A percentile compares a stretch with the other conserved stretches of the same genome.
These are phyloP conservation scores for Clavelina lepadiformis DNA, from an alignment of 23 tunicate species.

Conservation along the genomic window DNA sequence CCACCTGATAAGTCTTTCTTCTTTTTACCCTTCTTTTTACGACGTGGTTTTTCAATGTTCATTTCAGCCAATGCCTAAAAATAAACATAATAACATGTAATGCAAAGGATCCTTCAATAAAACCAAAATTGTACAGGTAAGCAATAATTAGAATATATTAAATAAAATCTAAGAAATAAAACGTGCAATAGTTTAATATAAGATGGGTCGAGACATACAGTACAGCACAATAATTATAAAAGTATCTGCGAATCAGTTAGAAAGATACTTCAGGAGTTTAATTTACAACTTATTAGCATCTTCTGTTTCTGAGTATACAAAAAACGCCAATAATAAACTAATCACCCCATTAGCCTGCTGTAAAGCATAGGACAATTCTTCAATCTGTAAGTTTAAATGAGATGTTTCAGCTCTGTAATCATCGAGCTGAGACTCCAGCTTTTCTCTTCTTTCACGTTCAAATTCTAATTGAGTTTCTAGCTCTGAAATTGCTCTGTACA, in stretches of 20 bases:
- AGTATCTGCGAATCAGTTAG: too few species aligned
- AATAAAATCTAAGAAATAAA: too few species aligned
- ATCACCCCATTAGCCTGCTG: slow-evolving; percentile 63
- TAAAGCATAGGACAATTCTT: slow-evolving; percentile 43
- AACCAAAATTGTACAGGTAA: too few species aligned
- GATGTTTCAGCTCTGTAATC: slow-evolving; percentile 82
- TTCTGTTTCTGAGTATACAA: too few species aligned
- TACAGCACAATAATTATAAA: too few species aligned
- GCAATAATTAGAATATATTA: too few species aligned
- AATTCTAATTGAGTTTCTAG: slow-evolving; percentile 65
- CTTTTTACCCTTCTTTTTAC: slow-evolving; percentile 67
- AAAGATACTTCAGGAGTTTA: too few species aligned
- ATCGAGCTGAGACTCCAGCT: slow-evolving; percentile 69
- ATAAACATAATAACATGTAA: not conserved
- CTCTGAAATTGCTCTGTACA: slow-evolving; percentile 37
- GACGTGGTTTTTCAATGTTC: slow-evolving; percentile 34
- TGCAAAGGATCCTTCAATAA: too few species aligned
- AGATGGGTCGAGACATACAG: too few species aligned
- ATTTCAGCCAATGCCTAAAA: slow-evolving; percentile 62
- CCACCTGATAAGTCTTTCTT: slow-evolving; percentile 78
- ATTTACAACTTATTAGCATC: too few species aligned
- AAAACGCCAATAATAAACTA: too few species aligned
- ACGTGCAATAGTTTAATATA: too few species aligned
- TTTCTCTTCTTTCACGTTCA: slow-evolving; percentile 62
- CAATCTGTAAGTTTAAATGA: slow-evolving; percentile 65